These are phyloP conservation scores for Pterocles burchelli DNA, from an alignment of 2,113 vertebrate genomes.

Conservation along the genomic window DNA sequence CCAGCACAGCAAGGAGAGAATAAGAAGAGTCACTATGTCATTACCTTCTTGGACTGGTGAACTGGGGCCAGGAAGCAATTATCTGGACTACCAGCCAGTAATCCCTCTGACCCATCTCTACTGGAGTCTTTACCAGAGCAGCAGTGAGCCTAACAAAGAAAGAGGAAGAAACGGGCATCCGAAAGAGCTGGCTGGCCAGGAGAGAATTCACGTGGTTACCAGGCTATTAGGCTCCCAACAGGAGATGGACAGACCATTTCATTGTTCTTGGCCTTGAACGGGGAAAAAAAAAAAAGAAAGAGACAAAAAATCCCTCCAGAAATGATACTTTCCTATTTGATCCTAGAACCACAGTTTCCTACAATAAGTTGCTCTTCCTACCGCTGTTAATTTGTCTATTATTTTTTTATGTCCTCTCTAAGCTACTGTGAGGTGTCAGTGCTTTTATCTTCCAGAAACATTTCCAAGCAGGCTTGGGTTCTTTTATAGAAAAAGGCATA, in stretches of 20 bases:
- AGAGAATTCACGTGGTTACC: not conserved
- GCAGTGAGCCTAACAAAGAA: not conserved
- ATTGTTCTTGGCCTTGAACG: not conserved
- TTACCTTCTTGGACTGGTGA: not conserved
- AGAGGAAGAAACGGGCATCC: not conserved
- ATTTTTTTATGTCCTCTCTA: not conserved
- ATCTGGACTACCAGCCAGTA: not conserved
- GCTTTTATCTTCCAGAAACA: not conserved
- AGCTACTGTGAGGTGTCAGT: not conserved
- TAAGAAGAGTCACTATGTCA: not conserved
- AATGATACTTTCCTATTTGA: not conserved
- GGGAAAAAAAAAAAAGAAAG: not conserved
- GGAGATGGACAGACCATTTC: not conserved
- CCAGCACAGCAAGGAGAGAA: not conserved
- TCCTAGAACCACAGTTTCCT: not conserved
- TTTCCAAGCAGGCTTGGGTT: not conserved
- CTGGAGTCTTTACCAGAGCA: not conserved
- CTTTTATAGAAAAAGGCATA: not conserved
- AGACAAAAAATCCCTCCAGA: not conserved
- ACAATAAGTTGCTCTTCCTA: not conserved
- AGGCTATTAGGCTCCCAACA: constrained; percentile 1
- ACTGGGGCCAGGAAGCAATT: not conserved
- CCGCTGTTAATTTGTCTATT: constrained; percentile 16
- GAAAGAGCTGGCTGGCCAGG: not conserved
- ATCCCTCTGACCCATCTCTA: not conserved